Percentiles rank a stretch among this genome's conserved stretches.
phyloP scores from a whole-genome alignment of 2,797 vertebrate genomes.

The Labeo calbasu region DNA sequence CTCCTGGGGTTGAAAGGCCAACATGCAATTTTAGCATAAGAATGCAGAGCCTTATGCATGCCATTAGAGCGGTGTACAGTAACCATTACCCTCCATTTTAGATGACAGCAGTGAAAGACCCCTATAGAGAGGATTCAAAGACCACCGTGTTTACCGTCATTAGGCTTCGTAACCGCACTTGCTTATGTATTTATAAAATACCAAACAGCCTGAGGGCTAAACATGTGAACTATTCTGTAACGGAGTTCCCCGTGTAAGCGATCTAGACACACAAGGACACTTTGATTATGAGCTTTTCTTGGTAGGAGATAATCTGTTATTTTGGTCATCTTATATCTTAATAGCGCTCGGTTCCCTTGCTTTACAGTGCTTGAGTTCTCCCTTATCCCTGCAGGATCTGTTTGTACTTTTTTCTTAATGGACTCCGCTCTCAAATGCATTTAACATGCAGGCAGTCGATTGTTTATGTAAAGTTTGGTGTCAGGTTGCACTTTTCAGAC shows the following conservation, averaged over 20 bases:
- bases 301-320: constrained; percentile 41
- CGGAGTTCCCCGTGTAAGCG: constrained; percentile 4
- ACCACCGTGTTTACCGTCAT: constrained; percentile 41
- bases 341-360: constrained; percentile 20
- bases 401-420: constrained; percentile 21
- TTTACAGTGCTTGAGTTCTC: constrained; percentile 7
- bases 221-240: constrained; percentile 29
- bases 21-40: constrained; percentile 53
- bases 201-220: constrained; percentile 17
- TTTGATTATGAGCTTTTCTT: constrained; percentile 37
- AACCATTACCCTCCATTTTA: constrained; percentile 54
- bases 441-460: constrained; percentile 33
- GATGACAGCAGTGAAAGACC: constrained; percentile 55
- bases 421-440: constrained; percentile 14
- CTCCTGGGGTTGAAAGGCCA: constrained; percentile 52
- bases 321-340: constrained; percentile 41
- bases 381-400: constrained; percentile 16
- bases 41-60: constrained; percentile 50
- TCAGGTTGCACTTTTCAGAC: constrained; percentile 22
- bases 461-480: constrained; percentile 45
- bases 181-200: constrained; percentile 43
- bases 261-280: constrained; percentile 41
- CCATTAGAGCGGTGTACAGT: constrained; percentile 59
- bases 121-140: constrained; percentile 43
- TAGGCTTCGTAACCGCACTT: constrained; percentile 19